Conservation (phyloP, 1,140 invertebrate genomes). For the Capitella teleta region DNA sequence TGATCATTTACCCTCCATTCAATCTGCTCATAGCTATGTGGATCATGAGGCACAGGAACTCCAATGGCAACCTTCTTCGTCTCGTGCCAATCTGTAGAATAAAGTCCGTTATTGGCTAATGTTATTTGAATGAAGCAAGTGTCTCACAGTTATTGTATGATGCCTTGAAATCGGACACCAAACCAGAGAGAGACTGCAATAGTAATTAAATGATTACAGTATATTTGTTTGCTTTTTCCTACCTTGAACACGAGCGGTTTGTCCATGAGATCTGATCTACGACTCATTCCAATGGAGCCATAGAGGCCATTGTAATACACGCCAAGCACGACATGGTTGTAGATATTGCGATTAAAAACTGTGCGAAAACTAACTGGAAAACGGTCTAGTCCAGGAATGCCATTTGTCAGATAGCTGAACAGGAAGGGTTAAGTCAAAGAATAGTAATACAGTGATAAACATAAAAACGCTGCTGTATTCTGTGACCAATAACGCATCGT, state of each 20-base stretch:
- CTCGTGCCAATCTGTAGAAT: slow-evolving; percentile 24
- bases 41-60: slow-evolving; percentile 30
- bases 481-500: too few species aligned
- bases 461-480: not conserved
- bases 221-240: slow-evolving; percentile 1
- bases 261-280: slow-evolving; percentile 41
- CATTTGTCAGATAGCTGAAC: slow-evolving; percentile 33
- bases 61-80: slow-evolving; percentile 32
- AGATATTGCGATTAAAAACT: slow-evolving; percentile 26
- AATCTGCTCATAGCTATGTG: slow-evolving; percentile 31
- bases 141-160: not conserved
- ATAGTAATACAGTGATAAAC: too few species aligned
- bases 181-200: not conserved
- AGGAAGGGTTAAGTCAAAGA: not conserved
- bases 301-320: slow-evolving; percentile 35
- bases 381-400: slow-evolving; percentile 35
- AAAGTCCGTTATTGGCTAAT: not conserved
- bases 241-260: slow-evolving; percentile 39
- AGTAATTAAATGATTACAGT: not conserved
- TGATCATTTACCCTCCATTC: slow-evolving; percentile 38
- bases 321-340: slow-evolving; percentile 43
- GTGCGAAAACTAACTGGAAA: slow-evolving; percentile 43
- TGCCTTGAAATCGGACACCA: not conserved
- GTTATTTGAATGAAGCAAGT: not conserved
- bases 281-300: slow-evolving; percentile 42